phyloP scores from a whole-genome alignment of 1,140 invertebrate genomes.

The Drosophila takahashii region DNA sequence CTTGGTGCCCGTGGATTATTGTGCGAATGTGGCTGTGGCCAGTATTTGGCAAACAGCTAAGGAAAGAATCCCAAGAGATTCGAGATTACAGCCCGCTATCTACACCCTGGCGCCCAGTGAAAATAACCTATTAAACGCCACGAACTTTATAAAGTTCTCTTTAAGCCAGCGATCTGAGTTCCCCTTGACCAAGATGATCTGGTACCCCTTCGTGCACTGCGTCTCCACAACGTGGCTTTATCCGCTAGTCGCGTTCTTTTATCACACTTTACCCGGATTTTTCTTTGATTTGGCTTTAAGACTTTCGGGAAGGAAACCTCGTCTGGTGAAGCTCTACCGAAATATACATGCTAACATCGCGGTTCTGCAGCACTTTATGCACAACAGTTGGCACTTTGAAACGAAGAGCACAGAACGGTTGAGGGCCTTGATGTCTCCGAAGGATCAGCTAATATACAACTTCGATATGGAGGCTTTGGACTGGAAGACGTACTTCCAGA shows the following conservation, averaged over 20 bases:
- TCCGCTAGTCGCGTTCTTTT: constrained; percentile 84
- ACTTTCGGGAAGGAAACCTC: constrained; percentile 78
- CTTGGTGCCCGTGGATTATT: constrained; percentile 92
- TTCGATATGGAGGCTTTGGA: constrained; percentile 89
- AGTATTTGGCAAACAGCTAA: constrained; percentile 88
- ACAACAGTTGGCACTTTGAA: constrained; percentile 88
- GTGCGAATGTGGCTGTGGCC: constrained; percentile 90
- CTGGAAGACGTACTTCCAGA: constrained; percentile 87
- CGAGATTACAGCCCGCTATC: constrained; percentile 84
- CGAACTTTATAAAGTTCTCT: constrained; percentile 84
- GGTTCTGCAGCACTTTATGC: constrained; percentile 88
- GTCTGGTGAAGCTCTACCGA: constrained; percentile 88
- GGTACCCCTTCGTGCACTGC: constrained; percentile 85
- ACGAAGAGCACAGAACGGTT: constrained; percentile 88
- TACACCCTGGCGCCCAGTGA: constrained; percentile 89
- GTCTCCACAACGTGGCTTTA: constrained; percentile 78
- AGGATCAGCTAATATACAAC: constrained; percentile 88
- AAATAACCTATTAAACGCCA: constrained; percentile 87
- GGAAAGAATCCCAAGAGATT: not conserved
- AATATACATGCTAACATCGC: constrained; percentile 89
- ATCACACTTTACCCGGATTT: constrained; percentile 87
- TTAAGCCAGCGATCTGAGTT: constrained; percentile 58
- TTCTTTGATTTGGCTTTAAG: constrained; percentile 85
- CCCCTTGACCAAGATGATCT: constrained; percentile 84
- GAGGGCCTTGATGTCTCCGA: constrained; percentile 86